Percentiles rank a stretch among this genome's conserved stretches.
phyloP scores from a whole-genome alignment of 2,888 invertebrate species.

The Pecten maximus region DNA sequence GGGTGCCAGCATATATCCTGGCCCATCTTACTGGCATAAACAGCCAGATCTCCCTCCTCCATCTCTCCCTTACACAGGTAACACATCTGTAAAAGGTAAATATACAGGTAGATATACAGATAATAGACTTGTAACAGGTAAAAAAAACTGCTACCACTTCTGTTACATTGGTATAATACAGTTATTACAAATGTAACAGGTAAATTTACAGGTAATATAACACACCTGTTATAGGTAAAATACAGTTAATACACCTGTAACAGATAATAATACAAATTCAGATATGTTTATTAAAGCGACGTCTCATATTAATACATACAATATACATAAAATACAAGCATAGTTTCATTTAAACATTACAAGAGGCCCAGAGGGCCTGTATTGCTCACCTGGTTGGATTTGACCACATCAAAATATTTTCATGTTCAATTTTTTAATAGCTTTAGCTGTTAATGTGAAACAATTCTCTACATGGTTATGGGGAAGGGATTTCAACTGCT shows the following conservation, averaged over 20 bases:
- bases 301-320: background rate
- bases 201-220: background rate
- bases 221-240: background rate
- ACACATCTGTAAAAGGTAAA: slow-evolving; percentile 87
- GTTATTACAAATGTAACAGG: background rate
- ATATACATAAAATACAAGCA: background rate
- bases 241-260: background rate
- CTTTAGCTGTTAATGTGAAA: no score
- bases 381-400: no score
- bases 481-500: no score
- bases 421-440: no score
- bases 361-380: no score
- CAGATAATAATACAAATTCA: background rate
- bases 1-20: slow-evolving; percentile 92
- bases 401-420: no score
- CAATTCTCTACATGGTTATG: no score
- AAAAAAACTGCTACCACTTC: no score
- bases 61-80: slow-evolving; percentile 91
- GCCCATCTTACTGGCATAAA: slow-evolving; percentile 92
- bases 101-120: background rate
- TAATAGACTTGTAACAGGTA: background rate
- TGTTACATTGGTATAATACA: background rate
- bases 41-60: slow-evolving; percentile 90
- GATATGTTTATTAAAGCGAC: no score
- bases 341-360: background rate